Evolutionary conservation across 2,888 invertebrate genomes (phyloP).

Genomic region (Ochropleura plecta): DNA sequence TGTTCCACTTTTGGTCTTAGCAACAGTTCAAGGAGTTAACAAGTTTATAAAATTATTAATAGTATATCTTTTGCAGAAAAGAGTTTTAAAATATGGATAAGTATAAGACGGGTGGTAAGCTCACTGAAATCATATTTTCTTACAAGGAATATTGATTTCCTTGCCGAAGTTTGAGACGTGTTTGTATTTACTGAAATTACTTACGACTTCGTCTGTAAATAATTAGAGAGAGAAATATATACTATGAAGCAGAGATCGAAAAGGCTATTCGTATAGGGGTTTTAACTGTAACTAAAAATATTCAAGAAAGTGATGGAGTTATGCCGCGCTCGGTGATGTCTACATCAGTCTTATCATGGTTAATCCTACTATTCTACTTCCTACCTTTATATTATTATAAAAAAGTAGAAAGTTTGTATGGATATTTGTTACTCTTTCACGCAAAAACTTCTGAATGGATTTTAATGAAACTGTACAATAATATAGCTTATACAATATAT

Average conservation of each 20-base stretch:
- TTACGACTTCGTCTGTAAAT: constrained; percentile 21
- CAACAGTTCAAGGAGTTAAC: constrained; percentile 55
- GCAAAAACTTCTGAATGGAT: no score
- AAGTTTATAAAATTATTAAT: constrained; percentile 64
- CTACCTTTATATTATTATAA: no score
- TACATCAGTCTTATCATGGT: not conserved
- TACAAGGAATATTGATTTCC: constrained; percentile 37
- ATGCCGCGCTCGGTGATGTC: not conserved
- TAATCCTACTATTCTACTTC: not conserved
- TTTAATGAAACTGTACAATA: no score
- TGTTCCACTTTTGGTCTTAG: constrained; percentile 59
- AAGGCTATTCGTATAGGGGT: no score
- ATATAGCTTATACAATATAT: no score
- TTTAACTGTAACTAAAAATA: not conserved
- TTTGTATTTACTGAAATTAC: constrained; percentile 31
- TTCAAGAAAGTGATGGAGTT: not conserved
- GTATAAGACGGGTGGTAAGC: constrained; percentile 33
- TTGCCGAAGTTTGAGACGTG: constrained; percentile 27
- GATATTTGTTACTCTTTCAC: no score
- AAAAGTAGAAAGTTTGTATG: no score
- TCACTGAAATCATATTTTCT: constrained; percentile 20
- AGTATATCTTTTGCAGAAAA: constrained; percentile 56
- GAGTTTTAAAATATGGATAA: constrained; percentile 43
- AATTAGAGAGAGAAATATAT: not conserved
- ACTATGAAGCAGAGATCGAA: no score